A percentile compares a stretch with the other conserved stretches of the same genome.
phyloP scores from a whole-genome alignment of 2,797 vertebrate genomes.

The Ispidina picta region DNA sequence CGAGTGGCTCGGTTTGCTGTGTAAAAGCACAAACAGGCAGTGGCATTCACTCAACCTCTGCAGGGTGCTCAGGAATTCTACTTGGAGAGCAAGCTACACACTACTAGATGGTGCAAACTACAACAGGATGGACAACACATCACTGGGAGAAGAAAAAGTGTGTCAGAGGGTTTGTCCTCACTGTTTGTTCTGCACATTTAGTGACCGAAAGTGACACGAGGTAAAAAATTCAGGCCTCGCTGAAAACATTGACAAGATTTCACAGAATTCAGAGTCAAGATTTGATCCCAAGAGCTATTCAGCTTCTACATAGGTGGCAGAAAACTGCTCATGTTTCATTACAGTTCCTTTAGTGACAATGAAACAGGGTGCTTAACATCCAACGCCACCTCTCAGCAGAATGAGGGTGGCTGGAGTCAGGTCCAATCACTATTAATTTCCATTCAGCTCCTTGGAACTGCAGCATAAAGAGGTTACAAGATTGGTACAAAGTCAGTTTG shows the following conservation, averaged over 20 bases:
- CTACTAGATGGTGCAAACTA: neutral
- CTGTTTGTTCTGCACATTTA: neutral
- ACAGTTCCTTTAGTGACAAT: neutral
- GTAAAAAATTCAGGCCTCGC: neutral
- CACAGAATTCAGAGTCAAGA: neutral
- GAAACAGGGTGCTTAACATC: neutral
- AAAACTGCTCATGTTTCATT: neutral
- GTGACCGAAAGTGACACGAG: neutral
- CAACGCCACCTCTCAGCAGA: neutral
- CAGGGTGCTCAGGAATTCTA: neutral
- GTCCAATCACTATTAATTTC: neutral
- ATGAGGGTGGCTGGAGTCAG: rapidly evolving
- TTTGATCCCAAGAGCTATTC: neutral
- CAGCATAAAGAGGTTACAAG: neutral
- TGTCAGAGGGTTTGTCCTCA: neutral
- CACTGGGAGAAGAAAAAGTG: neutral
- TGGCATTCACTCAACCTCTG: neutral
- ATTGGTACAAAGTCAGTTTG: neutral
- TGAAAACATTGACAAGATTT: neutral
- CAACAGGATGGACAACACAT: neutral
- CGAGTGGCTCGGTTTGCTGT: neutral
- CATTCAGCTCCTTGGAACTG: rapidly evolving
- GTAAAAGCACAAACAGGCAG: neutral
- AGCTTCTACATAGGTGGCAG: neutral
- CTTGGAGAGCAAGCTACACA: neutral